Evolutionary conservation across 2,888 invertebrate genomes (phyloP), one percentile per base, ranked within the genome.

Genomic region (Harpalus rufipes): DNA sequence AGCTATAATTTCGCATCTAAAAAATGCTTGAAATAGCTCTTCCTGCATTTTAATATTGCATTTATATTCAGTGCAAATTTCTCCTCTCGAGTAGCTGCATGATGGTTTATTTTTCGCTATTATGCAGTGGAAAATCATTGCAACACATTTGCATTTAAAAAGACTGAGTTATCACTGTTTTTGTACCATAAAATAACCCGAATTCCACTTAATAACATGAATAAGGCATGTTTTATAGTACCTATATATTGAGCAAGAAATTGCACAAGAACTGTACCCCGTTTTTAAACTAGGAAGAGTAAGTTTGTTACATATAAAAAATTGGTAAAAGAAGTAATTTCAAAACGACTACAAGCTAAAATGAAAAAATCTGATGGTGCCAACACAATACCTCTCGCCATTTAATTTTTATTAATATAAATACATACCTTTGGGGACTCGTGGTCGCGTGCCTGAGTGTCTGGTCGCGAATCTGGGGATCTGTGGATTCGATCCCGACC

Each of bases 51-150:
- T 63, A 63, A 63, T 63, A 63, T 25, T 63, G 63, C 63, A 25
- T 25, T 63, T 63, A 63, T 63, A 21, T 63, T 63, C 63, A 63
- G 25, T 63, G 63, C 63, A 63, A 63, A 63, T 63, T 63, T 51
- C 44, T 51, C 44, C 12, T 51, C 44, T 51, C 44, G 44, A 51
- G 44, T 51, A 51, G 44, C 44, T 51, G 44, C 44, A 10, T 51
- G 44, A 51, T 51, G 10, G 44, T 51, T 51, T 51, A 51, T 51
- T 51, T 51, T 51, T 51, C 8, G 10, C 44, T 51, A 51, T 51
- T 51, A 51, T 51, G 44, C 44, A 51, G 44, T 4, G 18, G 16
- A 61, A 61, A 61, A 18, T 61, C 14, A 61, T 61, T 61, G 59
- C 59, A 61, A 18, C 59, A 61, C 18, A 61, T 61, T 61, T 61